Percentiles rank a stretch among this genome's conserved stretches.
phyloP scores from a whole-genome alignment of 2,888 invertebrate genomes.

The Cataglyphis altisquamis region DNA sequence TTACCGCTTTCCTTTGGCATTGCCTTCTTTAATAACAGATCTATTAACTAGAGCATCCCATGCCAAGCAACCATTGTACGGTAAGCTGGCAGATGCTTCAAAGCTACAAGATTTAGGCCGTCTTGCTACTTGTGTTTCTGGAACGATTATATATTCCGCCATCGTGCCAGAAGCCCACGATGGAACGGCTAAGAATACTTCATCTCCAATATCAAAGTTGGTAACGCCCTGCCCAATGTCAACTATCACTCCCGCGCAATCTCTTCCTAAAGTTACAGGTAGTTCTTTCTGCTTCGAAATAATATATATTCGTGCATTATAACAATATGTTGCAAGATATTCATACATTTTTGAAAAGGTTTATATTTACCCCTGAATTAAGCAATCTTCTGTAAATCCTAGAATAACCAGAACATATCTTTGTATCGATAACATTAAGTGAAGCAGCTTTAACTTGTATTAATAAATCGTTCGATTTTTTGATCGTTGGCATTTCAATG shows the following conservation, averaged over 20 bases:
- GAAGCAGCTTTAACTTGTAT: constrained; percentile 89
- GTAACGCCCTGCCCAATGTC: constrained; percentile 88
- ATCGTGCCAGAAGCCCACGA: constrained; percentile 88
- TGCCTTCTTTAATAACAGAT: constrained; percentile 86
- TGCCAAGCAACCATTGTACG: constrained; percentile 88
- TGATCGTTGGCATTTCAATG: constrained; percentile 87
- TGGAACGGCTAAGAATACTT: constrained; percentile 88
- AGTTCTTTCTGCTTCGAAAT: constrained; percentile 86
- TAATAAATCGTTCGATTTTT: constrained; percentile 87
- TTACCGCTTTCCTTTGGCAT: constrained; percentile 87
- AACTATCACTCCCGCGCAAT: constrained; percentile 89
- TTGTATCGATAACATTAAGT: constrained; percentile 88
- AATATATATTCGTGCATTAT: constrained; percentile 47
- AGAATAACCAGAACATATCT: constrained; percentile 88
- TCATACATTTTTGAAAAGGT: neutral
- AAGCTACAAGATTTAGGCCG: constrained; percentile 88
- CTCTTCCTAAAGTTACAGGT: constrained; percentile 89
- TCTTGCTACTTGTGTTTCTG: constrained; percentile 87
- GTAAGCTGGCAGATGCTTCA: constrained; percentile 89
- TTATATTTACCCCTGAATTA: constrained; percentile 81
- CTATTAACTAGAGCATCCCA: constrained; percentile 87
- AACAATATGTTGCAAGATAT: neutral
- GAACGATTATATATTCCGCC: constrained; percentile 87
- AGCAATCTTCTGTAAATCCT: constrained; percentile 85
- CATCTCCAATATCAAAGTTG: constrained; percentile 89